Percentiles rank a stretch among this genome's conserved stretches.
Conservation (phyloP, 2,113 vertebrate genomes). For the Sula dactylatra region DNA sequence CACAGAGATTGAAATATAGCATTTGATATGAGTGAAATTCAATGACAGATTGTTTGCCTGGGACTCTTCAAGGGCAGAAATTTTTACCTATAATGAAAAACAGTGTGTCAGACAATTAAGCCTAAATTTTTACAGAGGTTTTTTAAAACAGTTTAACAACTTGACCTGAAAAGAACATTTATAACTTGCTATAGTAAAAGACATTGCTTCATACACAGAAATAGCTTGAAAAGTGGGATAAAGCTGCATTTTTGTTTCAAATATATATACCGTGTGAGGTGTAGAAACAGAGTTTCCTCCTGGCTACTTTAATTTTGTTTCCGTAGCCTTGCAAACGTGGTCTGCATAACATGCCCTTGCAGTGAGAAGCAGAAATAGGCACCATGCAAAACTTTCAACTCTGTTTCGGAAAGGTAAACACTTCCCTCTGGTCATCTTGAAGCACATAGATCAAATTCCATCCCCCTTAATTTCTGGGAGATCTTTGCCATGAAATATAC, state of each 20-base stretch:
- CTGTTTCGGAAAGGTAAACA: constrained; percentile 1
- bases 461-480: background rate
- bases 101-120: background rate
- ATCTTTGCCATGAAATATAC: background rate
- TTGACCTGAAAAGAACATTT: background rate
- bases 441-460: background rate
- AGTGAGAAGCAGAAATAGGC: background rate
- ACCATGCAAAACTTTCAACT: background rate
- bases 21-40: background rate
- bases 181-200: background rate
- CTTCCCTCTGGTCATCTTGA: background rate
- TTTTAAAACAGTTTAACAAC: background rate
- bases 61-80: background rate
- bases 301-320: constrained; percentile 3
- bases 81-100: background rate
- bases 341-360: background rate
- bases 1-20: background rate
- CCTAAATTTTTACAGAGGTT: background rate
- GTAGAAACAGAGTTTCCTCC: background rate
- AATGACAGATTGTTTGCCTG: background rate
- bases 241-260: background rate
- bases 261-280: background rate
- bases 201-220: background rate
- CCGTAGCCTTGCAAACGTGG: background rate
- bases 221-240: background rate